These are phyloP conservation scores for Diarsia mendica DNA, from an alignment of 2,888 invertebrate genomes.

Conservation along the genomic window DNA sequence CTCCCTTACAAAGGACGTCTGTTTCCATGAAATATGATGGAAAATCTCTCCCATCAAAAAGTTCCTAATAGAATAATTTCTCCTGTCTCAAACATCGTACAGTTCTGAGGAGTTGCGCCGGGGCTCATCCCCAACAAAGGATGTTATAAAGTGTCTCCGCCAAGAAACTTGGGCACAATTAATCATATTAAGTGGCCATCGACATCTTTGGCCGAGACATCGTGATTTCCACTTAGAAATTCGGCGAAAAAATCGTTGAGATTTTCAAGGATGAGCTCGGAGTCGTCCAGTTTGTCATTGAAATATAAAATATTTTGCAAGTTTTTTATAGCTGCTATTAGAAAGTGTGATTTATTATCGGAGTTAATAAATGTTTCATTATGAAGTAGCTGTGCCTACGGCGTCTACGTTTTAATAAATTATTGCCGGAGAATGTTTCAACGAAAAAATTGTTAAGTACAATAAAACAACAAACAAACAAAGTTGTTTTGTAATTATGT, in stretches of 20 bases:
- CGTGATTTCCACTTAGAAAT: conserved; percentile 67
- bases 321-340: conserved; percentile 49
- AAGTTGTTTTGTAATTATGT: background rate
- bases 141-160: conserved; percentile 70
- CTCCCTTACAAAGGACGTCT: conserved; percentile 48
- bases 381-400: background rate
- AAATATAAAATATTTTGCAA: conserved; percentile 51
- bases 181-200: conserved; percentile 74
- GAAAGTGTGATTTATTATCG: conserved; percentile 27
- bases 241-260: conserved; percentile 61
- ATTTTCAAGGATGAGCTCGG: conserved; percentile 50
- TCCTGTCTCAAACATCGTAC: conserved; percentile 72
- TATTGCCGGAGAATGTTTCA: background rate
- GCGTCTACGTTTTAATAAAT: conserved; percentile 4
- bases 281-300: conserved; percentile 40
- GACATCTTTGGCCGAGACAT: conserved; percentile 66
- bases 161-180: conserved; percentile 70
- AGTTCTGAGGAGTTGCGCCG: conserved; percentile 70
- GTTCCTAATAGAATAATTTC: conserved; percentile 73
- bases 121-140: conserved; percentile 71
- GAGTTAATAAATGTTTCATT: conserved; percentile 34
- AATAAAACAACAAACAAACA: background rate
- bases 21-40: conserved; percentile 65
- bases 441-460: background rate
- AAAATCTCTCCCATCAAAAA: conserved; percentile 69